A percentile compares a stretch with the other conserved stretches of the same genome.
These are phyloP conservation scores for Pseudorhiza aurosa DNA, from an alignment of 30 jellyfish, hydroid and myxozoan genomes.

Conservation along the genomic window DNA sequence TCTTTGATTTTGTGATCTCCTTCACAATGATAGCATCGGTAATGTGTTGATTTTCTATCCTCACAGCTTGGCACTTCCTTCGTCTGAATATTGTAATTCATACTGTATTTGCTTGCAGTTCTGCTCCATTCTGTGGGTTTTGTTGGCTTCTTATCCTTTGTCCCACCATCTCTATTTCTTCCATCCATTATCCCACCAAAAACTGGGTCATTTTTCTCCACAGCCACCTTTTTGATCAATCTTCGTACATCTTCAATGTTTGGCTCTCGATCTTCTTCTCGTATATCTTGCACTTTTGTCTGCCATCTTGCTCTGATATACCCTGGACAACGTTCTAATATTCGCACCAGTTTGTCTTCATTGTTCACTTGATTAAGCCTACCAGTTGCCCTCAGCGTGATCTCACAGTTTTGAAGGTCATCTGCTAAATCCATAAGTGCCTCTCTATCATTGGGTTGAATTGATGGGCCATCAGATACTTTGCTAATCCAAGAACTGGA, in stretches of 20 bases:
- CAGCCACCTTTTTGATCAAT: conserved; percentile 32
- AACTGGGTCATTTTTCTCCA: conserved; percentile 56
- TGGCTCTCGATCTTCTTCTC: conserved; percentile 26
- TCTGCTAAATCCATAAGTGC: conserved; percentile 58
- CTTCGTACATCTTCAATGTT: conserved; percentile 51
- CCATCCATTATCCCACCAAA: conserved; percentile 46
- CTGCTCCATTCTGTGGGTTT: conserved; percentile 22
- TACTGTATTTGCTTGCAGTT: conserved; percentile 19
- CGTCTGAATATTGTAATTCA: conserved; percentile 51
- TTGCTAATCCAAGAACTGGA: conserved; percentile 36
- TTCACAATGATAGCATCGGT: conserved; percentile 47
- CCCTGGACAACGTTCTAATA: conserved; percentile 60
- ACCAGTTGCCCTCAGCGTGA: conserved; percentile 58
- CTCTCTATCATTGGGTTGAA: conserved; percentile 55
- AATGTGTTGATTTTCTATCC: background rate
- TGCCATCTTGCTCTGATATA: conserved; percentile 62
- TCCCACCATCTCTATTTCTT: conserved; percentile 31
- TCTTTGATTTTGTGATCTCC: conserved; percentile 42
- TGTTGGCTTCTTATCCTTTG: conserved; percentile 34
- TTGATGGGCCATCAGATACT: conserved; percentile 42
- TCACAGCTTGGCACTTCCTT: conserved; percentile 10
- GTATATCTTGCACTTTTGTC: conserved; percentile 1
- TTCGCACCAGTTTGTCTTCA: conserved; percentile 59
- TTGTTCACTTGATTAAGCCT: conserved; percentile 54
- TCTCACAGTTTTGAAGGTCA: conserved; percentile 56